Conservation (phyloP, 2,888 invertebrate species). For the Plemyria rubiginata region DNA sequence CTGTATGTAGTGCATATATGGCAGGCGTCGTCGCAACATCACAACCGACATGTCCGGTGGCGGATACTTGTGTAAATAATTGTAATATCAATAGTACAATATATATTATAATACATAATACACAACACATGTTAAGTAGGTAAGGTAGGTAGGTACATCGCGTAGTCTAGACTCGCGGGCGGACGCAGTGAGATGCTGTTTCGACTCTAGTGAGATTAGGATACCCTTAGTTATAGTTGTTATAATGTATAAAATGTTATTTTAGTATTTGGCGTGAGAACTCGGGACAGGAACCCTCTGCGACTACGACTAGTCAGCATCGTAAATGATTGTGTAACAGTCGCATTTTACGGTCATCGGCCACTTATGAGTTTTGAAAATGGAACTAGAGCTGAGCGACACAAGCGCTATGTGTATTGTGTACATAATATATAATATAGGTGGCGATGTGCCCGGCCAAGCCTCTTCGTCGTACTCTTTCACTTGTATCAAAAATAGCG, state of each 20-base stretch:
- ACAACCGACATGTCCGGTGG: background rate
- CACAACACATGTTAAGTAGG: background rate
- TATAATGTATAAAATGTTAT: conserved; percentile 29
- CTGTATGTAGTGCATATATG: background rate
- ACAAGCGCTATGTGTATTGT: background rate
- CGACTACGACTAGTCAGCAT: conserved; percentile 26
- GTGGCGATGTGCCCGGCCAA: too few species aligned
- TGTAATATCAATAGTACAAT: conserved; percentile 13
- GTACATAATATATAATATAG: too few species aligned
- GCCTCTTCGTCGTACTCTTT: background rate
- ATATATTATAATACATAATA: background rate
- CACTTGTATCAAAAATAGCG: background rate
- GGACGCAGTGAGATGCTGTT: conserved; percentile 59
- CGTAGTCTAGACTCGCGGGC: conserved; percentile 31
- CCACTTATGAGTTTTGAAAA: too few species aligned
- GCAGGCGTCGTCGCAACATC: background rate
- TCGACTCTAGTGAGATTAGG: conserved; percentile 63
- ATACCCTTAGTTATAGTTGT: conserved; percentile 11
- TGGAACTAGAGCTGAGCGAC: background rate
- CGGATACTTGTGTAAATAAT: background rate
- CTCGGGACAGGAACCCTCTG: background rate
- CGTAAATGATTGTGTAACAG: conserved; percentile 13
- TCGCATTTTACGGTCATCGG: conserved; percentile 2
- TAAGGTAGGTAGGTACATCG: conserved; percentile 12
- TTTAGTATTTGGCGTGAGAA: conserved; percentile 3